Conservation (phyloP, 2,888 invertebrate species). For the Drosophila helvetica region DNA sequence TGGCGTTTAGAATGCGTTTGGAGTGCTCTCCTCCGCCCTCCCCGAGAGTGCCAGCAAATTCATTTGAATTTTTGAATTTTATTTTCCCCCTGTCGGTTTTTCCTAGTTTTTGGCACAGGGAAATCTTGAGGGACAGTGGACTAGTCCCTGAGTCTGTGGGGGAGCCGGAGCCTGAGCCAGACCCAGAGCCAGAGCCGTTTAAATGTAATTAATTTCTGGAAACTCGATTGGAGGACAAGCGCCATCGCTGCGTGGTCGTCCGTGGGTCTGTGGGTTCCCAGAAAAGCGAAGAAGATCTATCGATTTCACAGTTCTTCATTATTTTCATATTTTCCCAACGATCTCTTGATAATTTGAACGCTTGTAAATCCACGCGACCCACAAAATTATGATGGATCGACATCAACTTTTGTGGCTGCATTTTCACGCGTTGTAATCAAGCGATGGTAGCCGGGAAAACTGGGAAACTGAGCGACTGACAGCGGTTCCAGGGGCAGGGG, state of each 20-base stretch:
- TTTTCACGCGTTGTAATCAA: conserved; percentile 69
- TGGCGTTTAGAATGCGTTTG: conserved; percentile 75
- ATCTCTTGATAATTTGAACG: conserved; percentile 72
- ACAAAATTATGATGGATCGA: conserved; percentile 76
- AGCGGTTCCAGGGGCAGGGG: conserved; percentile 61
- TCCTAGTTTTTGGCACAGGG: conserved; percentile 65
- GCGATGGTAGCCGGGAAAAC: conserved; percentile 55
- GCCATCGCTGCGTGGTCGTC: conserved; percentile 9
- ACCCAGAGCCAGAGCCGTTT: conserved; percentile 27
- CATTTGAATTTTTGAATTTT: conserved; percentile 73
- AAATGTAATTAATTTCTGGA: conserved; percentile 68
- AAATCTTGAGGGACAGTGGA: conserved; percentile 39
- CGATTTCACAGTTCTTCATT: conserved; percentile 70
- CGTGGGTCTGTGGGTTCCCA: conserved; percentile 40
- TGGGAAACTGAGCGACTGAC: conserved; percentile 49
- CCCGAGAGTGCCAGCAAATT: conserved; percentile 54
- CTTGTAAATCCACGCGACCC: conserved; percentile 79
- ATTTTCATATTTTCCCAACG: conserved; percentile 45
- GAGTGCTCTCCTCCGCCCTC: conserved; percentile 27
- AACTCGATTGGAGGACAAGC: conserved; percentile 40
- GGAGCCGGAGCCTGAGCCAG: conserved; percentile 13
- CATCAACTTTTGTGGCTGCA: conserved; percentile 49
- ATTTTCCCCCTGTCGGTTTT: conserved; percentile 25
- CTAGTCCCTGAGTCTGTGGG: conserved; percentile 5
- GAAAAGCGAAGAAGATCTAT: conserved; percentile 60